Conservation (phyloP, 2,888 invertebrate genomes). For the Azorinus chamasolen region DNA sequence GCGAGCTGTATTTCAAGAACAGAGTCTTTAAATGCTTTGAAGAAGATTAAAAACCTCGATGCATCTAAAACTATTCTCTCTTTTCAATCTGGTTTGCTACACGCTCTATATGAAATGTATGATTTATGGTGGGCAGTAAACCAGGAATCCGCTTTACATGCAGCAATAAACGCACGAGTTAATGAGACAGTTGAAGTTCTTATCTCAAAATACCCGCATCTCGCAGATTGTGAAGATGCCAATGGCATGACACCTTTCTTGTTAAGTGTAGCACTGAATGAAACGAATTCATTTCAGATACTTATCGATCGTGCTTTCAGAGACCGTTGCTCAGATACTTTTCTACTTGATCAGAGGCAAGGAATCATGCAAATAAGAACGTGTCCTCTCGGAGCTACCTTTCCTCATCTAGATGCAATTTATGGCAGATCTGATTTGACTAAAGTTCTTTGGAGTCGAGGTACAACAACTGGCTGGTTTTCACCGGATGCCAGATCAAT, state of each 20-base stretch:
- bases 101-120: not conserved
- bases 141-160: conserved; percentile 9
- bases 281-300: conserved; percentile 2
- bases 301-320: not conserved
- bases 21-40: not conserved
- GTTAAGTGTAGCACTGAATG: conserved; percentile 3
- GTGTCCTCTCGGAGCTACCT: conserved; percentile 13
- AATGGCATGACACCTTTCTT: conserved; percentile 7
- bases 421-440: conserved; percentile 17
- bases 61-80: no score
- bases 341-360: no score
- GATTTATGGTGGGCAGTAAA: conserved; percentile 8
- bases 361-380: not conserved
- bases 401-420: conserved; percentile 13
- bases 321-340: not conserved
- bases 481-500: not conserved
- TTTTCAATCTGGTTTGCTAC: not conserved
- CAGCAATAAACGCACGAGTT: not conserved
- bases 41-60: not conserved
- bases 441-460: not conserved
- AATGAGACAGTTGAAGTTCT: not conserved
- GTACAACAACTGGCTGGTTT: not conserved
- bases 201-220: not conserved
- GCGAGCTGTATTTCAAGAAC: not conserved
- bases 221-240: conserved; percentile 3